Base-by-base conservation (phyloP, 2,797 vertebrate genomes). In the Lerista edwardsae region DNA sequence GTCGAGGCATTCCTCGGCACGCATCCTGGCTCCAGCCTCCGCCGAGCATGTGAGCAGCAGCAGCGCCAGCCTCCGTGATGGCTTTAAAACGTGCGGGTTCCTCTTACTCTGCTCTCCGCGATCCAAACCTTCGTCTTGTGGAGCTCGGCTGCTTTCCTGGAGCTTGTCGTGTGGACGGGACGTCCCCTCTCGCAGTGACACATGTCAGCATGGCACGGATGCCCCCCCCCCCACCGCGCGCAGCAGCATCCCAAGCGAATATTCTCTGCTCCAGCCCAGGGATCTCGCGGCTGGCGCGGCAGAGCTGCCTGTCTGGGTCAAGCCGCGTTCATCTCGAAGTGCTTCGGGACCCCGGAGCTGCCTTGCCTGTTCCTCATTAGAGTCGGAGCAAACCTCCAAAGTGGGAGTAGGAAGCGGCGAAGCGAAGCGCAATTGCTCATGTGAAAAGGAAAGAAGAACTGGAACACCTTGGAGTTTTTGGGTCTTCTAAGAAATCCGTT, bases 111-210 rank as follows among this genome's bases (percentile, higher is more conserved):
- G n/a, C 89, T 90, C 87, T 9, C 4, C 2, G 0, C 3, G 11
- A 59, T 14, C 65, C 65, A 17, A 36, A 6, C 4, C 11, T 27
- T 27, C 2, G 3, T 67, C 11, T 76, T 90, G 89, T 93, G 91
- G 87, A 77, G 65, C 85, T 90, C 88, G 87, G 89, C 88, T 91
- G 78, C n/a, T 89, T 93, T 93, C 93, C 93, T 90, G 89, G 79
- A 90, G 86, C 44, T 85, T 88, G 89, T 91, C 88, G 87, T 83
- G 91, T 92, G 90, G 84, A 84, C 88, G 91, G 86, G 86, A 64
- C 31, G 0, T 0, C 69, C 90, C 17, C 85, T 88, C 91, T 93
- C 0, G 0, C 68, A 80, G 27, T 85, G 91, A 91, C 91, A 89
- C 87, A 91, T 29, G 5, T 76, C 79, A 91, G 74, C 62, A 69